Evolutionary conservation across 2,113 vertebrate species (phyloP).

Genomic region (Petaurus breviceps): DNA sequence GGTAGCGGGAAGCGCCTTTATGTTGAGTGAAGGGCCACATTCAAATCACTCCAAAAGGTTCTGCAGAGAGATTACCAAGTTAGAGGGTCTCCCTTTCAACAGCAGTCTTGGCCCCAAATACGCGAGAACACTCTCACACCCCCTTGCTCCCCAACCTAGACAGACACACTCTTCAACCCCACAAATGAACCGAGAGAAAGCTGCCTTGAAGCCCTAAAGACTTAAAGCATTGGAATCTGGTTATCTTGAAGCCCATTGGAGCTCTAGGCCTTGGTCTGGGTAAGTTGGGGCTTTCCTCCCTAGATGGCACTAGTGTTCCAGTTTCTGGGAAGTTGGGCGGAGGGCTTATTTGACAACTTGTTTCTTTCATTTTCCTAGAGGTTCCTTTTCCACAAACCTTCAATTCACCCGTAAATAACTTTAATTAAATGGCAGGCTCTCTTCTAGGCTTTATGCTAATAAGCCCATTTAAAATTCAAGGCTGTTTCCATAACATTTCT

Average conservation of each 20-base stretch:
- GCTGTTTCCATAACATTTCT: conserved; percentile 68
- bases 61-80: background rate
- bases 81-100: conserved; percentile 21
- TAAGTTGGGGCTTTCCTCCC: conserved; percentile 60
- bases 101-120: background rate
- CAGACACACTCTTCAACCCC: background rate
- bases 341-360: conserved; percentile 62
- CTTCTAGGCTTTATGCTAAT: conserved; percentile 53
- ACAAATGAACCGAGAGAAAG: background rate
- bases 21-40: conserved; percentile 5
- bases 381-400: conserved; percentile 58
- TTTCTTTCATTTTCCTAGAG: conserved; percentile 63
- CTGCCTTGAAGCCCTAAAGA: background rate
- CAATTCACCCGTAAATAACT: conserved; percentile 45
- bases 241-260: background rate
- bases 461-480: conserved; percentile 75
- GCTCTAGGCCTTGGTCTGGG: background rate
- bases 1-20: background rate
- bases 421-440: conserved; percentile 20
- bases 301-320: conserved; percentile 81
- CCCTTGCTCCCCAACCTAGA: rapidly evolving
- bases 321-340: conserved; percentile 64
- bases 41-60: background rate
- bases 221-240: background rate
- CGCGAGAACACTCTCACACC: background rate